Percentiles rank a stretch among this genome's conserved stretches.
Evolutionary conservation across 1,140 invertebrate species (phyloP).

Genomic region (Drepana arcuata): DNA sequence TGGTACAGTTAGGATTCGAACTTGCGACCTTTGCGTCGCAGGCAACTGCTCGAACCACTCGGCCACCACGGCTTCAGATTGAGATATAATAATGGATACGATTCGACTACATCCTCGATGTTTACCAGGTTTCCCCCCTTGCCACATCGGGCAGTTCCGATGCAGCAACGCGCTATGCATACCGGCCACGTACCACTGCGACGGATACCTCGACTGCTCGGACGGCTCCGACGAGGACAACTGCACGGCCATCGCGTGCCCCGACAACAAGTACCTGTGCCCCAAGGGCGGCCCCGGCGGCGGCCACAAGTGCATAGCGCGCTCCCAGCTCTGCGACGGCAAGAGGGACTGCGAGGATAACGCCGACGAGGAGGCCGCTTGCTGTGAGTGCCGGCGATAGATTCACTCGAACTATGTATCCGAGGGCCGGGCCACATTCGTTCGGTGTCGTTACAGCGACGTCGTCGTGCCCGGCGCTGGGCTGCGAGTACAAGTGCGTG

Average conservation of each 20-base stretch:
- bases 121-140: conserved; percentile 87
- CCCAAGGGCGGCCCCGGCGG: conserved; percentile 80
- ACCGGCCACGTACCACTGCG: conserved; percentile 85
- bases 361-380: conserved; percentile 90
- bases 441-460: conserved; percentile 75
- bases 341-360: conserved; percentile 91
- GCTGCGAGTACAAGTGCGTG: conserved; percentile 92
- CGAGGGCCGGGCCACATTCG: too few species aligned
- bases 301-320: conserved; percentile 88
- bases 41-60: too few species aligned
- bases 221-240: conserved; percentile 93
- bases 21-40: too few species aligned
- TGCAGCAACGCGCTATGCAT: conserved; percentile 96
- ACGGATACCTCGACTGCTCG: conserved; percentile 86
- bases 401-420: too few species aligned
- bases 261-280: conserved; percentile 93
- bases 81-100: neutral
- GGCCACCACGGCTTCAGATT: too few species aligned
- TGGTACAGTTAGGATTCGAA: too few species aligned
- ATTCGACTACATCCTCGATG: conserved; percentile 11
- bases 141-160: conserved; percentile 91
- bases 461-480: conserved; percentile 81
- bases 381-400: conserved; percentile 91
- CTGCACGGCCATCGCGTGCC: conserved; percentile 91
- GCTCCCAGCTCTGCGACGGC: conserved; percentile 90